Conservation (phyloP, 2,797 vertebrate species). For the Craterocephalus amniculus region DNA sequence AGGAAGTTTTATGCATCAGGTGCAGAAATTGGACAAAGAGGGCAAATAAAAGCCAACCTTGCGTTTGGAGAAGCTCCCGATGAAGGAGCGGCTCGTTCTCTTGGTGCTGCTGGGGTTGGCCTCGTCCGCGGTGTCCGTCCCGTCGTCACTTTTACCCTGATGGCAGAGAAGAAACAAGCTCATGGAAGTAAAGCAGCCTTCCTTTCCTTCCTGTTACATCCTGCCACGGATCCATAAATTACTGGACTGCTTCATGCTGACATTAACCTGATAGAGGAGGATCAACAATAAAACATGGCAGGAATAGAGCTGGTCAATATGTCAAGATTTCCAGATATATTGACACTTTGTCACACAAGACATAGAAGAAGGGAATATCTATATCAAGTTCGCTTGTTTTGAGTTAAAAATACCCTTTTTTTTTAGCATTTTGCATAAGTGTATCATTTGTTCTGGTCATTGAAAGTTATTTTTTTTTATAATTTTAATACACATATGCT, state of each 20-base stretch:
- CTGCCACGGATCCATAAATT: neutral
- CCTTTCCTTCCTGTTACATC: rapidly evolving
- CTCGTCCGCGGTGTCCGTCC: constrained; percentile 85
- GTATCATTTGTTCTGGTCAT: no score
- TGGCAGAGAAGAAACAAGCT: neutral
- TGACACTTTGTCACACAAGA: no score
- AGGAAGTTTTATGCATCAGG: no score
- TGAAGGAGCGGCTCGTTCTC: constrained; percentile 82
- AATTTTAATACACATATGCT: no score
- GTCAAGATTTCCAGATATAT: no score
- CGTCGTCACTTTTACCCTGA: constrained; percentile 88
- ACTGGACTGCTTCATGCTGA: no score
- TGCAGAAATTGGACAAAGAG: neutral
- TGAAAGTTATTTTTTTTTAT: no score
- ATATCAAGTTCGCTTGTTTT: no score
- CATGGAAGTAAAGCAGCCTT: neutral
- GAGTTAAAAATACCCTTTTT: no score
- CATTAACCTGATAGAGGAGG: neutral
- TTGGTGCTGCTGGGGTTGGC: constrained; percentile 80
- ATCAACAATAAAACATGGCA: neutral
- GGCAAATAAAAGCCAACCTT: constrained; percentile 82
- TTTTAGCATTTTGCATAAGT: no score
- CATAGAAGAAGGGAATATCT: no score
- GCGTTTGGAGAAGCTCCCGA: constrained; percentile 92
- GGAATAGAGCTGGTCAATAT: no score